Conservation (phyloP, 2,888 invertebrate genomes). For the Drosophila yooni region DNA sequence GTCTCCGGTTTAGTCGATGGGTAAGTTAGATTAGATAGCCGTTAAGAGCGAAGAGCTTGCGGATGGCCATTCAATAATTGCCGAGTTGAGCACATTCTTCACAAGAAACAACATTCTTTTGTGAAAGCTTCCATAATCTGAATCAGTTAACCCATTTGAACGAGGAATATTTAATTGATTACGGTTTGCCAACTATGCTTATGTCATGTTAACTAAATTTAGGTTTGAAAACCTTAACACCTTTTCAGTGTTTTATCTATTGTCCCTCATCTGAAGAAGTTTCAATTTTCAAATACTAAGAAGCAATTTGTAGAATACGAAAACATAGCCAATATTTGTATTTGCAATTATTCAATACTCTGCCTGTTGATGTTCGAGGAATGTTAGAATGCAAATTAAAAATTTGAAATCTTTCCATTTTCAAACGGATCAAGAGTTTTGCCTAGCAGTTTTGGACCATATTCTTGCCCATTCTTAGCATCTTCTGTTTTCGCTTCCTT, state of each 20-base stretch:
- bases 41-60: slow-evolving; percentile 21
- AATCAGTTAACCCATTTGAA: neutral
- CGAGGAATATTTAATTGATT: neutral
- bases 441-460: neutral
- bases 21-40: slow-evolving; percentile 38
- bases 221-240: neutral
- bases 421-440: neutral
- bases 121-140: neutral
- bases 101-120: neutral
- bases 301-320: neutral
- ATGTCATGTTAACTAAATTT: neutral
- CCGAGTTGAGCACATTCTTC: slow-evolving; percentile 13
- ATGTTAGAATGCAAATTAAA: neutral
- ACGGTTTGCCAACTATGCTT: neutral
- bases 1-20: slow-evolving; percentile 49
- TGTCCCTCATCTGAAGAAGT: neutral
- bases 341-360: neutral
- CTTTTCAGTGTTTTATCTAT: neutral
- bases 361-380: neutral
- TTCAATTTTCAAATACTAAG: neutral
- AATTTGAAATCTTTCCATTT: neutral
- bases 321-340: neutral
- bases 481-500: slow-evolving; percentile 14
- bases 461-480: neutral
- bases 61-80: slow-evolving; percentile 5